Evolutionary conservation across 2,797 vertebrate genomes (phyloP).

Genomic region (Paramormyrops hopkinsi): DNA sequence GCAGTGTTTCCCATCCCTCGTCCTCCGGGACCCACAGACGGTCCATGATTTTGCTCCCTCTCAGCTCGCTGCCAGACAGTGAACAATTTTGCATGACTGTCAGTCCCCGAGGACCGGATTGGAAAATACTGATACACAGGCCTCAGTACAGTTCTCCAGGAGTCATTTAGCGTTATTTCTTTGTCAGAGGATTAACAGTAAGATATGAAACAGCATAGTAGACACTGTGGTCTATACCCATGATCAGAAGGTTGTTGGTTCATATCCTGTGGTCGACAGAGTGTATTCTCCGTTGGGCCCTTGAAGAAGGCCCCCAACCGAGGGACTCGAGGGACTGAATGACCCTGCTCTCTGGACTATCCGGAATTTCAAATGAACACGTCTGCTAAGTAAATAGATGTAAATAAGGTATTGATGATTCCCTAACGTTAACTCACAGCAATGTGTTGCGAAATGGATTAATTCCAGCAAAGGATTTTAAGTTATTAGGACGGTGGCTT

Average conservation of each 20-base stretch:
- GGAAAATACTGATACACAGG: neutral
- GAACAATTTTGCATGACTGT: neutral
- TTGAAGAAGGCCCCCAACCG: neutral
- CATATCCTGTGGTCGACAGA: neutral
- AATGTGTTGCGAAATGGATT: neutral
- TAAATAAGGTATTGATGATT: neutral
- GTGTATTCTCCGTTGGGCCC: neutral
- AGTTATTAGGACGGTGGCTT: neutral
- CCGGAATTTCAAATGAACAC: neutral
- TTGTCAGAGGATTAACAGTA: neutral
- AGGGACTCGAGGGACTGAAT: neutral
- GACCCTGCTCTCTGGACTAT: neutral
- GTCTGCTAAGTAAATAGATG: neutral
- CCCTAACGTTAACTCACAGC: neutral
- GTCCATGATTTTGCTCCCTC: neutral
- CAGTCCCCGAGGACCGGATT: neutral
- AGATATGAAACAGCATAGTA: neutral
- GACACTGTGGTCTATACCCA: neutral
- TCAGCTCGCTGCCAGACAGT: neutral
- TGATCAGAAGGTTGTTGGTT: neutral
- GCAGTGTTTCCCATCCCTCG: neutral
- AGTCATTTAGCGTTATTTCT: neutral
- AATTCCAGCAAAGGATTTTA: neutral
- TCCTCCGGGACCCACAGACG: neutral
- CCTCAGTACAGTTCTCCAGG: neutral